phyloP scores from a whole-genome alignment of 2,113 vertebrate genomes.

The Hippopotamus amphibius region DNA sequence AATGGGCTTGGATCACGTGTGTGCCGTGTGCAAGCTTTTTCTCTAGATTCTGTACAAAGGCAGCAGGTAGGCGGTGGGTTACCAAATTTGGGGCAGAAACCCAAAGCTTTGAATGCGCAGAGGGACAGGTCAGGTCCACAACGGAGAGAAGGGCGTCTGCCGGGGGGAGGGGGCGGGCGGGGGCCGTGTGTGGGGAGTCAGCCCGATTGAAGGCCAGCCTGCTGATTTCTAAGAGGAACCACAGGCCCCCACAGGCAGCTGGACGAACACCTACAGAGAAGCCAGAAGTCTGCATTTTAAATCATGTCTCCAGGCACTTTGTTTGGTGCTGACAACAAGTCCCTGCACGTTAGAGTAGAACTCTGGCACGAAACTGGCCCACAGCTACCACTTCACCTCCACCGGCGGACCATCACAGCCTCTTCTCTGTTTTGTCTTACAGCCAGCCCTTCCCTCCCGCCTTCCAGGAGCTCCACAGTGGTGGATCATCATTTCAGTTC shows the following conservation, averaged over 20 bases:
- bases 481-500: accelerated
- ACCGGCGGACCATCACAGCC: accelerated
- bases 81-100: neutral
- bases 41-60: neutral
- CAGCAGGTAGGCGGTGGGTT: accelerated
- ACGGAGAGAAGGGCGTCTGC: accelerated
- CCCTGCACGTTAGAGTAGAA: neutral
- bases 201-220: neutral
- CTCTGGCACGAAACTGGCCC: no score
- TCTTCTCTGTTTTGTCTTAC: neutral
- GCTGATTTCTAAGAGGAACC: neutral
- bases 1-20: neutral
- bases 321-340: neutral
- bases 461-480: accelerated
- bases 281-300: neutral
- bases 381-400: accelerated
- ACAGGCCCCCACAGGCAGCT: accelerated
- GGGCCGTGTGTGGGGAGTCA: neutral
- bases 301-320: neutral
- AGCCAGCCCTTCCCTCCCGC: neutral
- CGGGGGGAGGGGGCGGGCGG: accelerated
- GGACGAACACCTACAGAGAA: neutral
- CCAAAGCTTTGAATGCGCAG: neutral
- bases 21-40: no score
- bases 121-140: neutral